These are phyloP conservation scores for Plecturocebus donacophilus DNA, from an alignment of 2,113 vertebrate genomes.

Conservation along the genomic window DNA sequence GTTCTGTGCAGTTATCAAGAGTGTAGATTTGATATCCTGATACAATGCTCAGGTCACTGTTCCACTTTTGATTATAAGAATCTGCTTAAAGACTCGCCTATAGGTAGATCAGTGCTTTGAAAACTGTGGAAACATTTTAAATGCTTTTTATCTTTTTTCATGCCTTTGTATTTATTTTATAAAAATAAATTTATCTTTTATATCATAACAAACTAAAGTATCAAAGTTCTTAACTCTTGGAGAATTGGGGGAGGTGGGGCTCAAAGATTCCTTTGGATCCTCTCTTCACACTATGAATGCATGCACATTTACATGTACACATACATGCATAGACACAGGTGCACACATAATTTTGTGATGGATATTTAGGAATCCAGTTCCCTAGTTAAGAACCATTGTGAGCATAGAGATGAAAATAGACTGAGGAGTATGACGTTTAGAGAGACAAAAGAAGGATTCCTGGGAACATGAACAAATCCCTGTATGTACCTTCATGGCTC, in stretches of 20 bases:
- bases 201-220: neutral
- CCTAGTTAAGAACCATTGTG: neutral
- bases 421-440: neutral
- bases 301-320: neutral
- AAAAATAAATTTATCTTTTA: neutral
- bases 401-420: neutral
- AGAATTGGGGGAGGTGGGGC: neutral
- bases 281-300: neutral
- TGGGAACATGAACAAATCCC: neutral
- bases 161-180: conserved; percentile 24
- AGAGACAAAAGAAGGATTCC: neutral
- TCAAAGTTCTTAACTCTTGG: neutral
- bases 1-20: neutral
- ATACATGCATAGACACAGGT: neutral
- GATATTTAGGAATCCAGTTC: neutral
- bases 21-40: conserved; percentile 19
- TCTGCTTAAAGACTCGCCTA: neutral
- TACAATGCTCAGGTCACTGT: neutral
- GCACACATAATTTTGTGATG: neutral
- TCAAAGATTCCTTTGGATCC: neutral
- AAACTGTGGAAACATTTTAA: neutral
- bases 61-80: neutral
- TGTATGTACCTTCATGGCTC: neutral
- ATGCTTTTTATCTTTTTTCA: neutral
- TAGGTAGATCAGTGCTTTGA: neutral